phyloP scores from a whole-genome alignment of 2,113 vertebrate species.

The Gavialis gangeticus region DNA sequence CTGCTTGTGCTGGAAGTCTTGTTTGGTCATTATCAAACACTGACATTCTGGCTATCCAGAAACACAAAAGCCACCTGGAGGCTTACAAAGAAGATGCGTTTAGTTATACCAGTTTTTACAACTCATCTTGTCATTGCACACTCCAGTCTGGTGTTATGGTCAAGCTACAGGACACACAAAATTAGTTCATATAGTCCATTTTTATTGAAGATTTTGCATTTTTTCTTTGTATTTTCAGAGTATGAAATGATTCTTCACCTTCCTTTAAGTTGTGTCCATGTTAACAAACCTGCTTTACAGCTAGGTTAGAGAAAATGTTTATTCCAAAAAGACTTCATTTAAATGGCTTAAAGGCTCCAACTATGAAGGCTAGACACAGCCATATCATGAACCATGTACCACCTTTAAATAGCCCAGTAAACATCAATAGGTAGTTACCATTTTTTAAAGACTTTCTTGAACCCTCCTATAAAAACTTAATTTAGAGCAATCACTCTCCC shows the following conservation, averaged over 20 bases:
- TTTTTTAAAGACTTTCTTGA: too few relatives aligned
- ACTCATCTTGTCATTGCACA: neutral
- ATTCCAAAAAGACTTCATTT: neutral
- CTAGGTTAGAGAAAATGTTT: neutral
- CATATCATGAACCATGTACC: neutral
- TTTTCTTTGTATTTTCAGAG: neutral
- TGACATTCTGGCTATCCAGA: neutral
- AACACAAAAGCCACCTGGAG: neutral
- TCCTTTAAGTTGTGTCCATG: neutral
- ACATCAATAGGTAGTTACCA: too few relatives aligned
- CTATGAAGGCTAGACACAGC: neutral
- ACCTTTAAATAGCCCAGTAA: neutral
- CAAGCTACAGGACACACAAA: neutral
- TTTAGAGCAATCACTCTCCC: neutral
- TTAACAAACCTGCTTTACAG: neutral
- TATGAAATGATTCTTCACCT: neutral
- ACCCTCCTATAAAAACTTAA: too few relatives aligned
- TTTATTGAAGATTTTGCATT: neutral
- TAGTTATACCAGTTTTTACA: neutral
- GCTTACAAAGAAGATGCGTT: neutral
- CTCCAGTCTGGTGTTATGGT: neutral
- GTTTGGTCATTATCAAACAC: too few relatives aligned
- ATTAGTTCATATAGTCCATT: rapidly evolving
- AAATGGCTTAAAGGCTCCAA: neutral
- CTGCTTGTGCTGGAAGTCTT: neutral